A percentile compares a stretch with the other conserved stretches of the same genome.
phyloP scores from a whole-genome alignment of 2,888 invertebrate species.

The Ichneumon xanthorius region DNA sequence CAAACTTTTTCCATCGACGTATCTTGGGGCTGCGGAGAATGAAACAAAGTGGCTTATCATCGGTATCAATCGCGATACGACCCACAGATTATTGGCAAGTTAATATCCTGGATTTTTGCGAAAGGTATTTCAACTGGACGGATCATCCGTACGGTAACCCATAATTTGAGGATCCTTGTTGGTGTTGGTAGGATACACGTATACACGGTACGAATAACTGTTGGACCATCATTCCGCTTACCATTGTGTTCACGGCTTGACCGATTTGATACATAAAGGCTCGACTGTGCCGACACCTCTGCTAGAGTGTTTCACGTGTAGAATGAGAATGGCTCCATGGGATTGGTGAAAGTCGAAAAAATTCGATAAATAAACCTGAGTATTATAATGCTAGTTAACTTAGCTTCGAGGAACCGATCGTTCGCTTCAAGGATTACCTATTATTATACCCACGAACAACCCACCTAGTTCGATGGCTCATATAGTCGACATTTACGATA shows the following conservation, averaged over 20 bases:
- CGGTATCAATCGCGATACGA: conserved; percentile 34
- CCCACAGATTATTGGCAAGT: conserved; percentile 32
- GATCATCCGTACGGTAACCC: conserved; percentile 49
- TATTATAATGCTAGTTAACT: neutral
- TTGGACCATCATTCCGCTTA: conserved; percentile 59
- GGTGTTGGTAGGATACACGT: conserved; percentile 24
- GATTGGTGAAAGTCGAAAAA: neutral
- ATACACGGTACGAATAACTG: conserved; percentile 42
- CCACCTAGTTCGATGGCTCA: neutral
- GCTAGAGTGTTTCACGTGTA: neutral
- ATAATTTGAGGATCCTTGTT: conserved; percentile 62
- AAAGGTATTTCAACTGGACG: conserved; percentile 45
- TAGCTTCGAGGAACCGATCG: neutral
- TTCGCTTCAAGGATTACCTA: neutral
- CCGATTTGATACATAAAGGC: conserved; percentile 57
- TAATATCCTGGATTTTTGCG: conserved; percentile 55
- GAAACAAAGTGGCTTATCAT: conserved; percentile 7
- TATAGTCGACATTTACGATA: neutral
- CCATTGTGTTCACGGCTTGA: conserved; percentile 62
- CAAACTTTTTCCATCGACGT: conserved; percentile 15
- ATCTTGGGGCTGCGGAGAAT: neutral
- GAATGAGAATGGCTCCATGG: neutral
- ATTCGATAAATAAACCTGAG: neutral
- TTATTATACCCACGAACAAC: neutral
- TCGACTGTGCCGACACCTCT: conserved; percentile 35